phyloP scores from a whole-genome alignment of 2,797 vertebrate species.

The Centroberyx gerrardi region DNA sequence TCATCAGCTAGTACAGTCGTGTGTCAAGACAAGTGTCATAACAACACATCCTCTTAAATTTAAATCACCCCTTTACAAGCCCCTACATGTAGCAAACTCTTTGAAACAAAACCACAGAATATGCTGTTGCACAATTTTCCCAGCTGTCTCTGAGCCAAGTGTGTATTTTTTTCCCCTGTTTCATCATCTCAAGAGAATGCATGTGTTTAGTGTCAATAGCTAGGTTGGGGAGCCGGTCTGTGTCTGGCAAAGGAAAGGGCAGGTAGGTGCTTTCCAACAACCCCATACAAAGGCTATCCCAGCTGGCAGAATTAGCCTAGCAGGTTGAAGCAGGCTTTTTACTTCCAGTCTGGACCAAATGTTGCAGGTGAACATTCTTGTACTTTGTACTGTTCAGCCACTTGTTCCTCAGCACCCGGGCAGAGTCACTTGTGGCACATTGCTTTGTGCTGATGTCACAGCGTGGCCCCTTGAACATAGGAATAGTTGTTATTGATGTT shows the following conservation, averaged over 20 bases:
- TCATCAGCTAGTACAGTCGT: not conserved
- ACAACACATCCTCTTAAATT: slow-evolving; percentile 6
- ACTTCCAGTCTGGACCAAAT: slow-evolving; percentile 26
- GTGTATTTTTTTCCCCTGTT: slow-evolving; percentile 13
- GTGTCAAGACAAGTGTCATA: slow-evolving; percentile 15
- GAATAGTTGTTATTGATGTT: slow-evolving; percentile 51
- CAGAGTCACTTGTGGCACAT: slow-evolving; percentile 24
- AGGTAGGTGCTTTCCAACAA: slow-evolving; percentile 37
- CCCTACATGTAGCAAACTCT: slow-evolving; percentile 33
- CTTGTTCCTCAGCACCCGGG: slow-evolving; percentile 18
- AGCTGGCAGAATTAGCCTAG: not conserved
- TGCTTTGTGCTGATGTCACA: slow-evolving; percentile 30
- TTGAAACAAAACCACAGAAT: slow-evolving; percentile 13
- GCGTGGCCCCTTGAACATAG: not conserved
- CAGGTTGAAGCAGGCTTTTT: slow-evolving; percentile 18
- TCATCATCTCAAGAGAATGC: slow-evolving; percentile 54
- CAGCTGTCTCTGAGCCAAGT: slow-evolving; percentile 13
- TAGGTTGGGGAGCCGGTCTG: slow-evolving; percentile 20
- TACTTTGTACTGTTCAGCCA: not conserved
- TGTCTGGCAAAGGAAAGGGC: slow-evolving; percentile 24
- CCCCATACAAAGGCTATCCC: not conserved
- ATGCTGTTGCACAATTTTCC: slow-evolving; percentile 58
- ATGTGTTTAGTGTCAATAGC: slow-evolving; percentile 45
- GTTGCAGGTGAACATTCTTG: not conserved
- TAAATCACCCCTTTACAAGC: slow-evolving; percentile 51